Evolutionary conservation across 2,113 vertebrate species (phyloP), one percentile per base, ranked within the genome.

Genomic region (Oenanthe oenanthe): DNA sequence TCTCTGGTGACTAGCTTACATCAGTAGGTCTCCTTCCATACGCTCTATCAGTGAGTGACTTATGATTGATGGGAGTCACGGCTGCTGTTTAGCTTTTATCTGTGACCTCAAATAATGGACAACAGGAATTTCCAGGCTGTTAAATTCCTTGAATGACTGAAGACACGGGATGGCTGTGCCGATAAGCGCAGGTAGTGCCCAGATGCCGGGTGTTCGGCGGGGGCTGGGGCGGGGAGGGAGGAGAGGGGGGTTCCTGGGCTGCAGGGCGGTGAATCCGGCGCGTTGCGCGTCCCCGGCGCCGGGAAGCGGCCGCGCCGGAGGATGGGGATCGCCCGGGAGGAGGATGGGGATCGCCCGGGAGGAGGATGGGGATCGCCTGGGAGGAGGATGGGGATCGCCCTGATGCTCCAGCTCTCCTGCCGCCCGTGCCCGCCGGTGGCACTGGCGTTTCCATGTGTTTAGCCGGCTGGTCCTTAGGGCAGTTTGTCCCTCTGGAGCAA

Each of bases 1-100:
- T 99, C 99, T 99, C 99, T 99, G 98, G 99, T 99, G 99, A 99
- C 98, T 99, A 97, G 98, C 98, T 99, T 99, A 98, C 99, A 99
- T 99, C 99, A 99, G 98, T 98, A 98, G 99, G 99, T 99, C 99
- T 99, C 98, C 98, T 99, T 98, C 98, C 98, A 98, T 98, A 98
- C 98, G 98, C 98, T 98, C 98, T 98, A 98, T 98, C 98, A 97
- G 98, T 96, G 98, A 98, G 98, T 98, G 98, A 98, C 98, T 98
- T 98, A 98, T 98, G 98, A 98, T 99, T 98, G 98, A 99, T 98
- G 98, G 99, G 98, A 98, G 97, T 98, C 98, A 98, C 97, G 96
- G 98, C 97, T 96, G 96, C 97, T 97, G 97, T 98, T 98, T 95
- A 96, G 97, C 94, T 97, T 97, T 97, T 97, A 94, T 97, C 98